These are phyloP conservation scores for Epistrophella euchroma DNA, from an alignment of 2,888 invertebrate genomes.

Conservation along the genomic window DNA sequence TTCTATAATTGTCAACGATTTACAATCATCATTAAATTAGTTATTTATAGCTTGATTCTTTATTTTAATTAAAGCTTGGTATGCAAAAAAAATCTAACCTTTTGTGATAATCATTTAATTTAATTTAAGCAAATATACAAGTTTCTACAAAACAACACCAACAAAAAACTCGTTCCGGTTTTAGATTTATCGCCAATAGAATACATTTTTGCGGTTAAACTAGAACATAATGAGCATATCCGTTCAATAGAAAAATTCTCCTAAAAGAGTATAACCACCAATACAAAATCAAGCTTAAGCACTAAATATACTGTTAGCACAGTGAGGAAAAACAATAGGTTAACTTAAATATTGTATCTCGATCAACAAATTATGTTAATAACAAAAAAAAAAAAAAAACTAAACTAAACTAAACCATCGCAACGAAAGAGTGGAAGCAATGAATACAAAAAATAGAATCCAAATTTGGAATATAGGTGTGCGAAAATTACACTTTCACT, in stretches of 20 bases:
- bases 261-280: conserved; percentile 3
- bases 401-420: conserved; percentile 18
- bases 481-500: conserved; percentile 75
- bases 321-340: conserved; percentile 28
- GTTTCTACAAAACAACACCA: conserved; percentile 4
- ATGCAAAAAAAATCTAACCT: conserved; percentile 35
- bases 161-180: conserved; percentile 67
- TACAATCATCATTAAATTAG: conserved; percentile 20
- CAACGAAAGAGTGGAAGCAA: conserved; percentile 39
- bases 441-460: conserved; percentile 32
- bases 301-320: neutral
- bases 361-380: conserved; percentile 24
- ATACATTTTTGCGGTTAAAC: conserved; percentile 50
- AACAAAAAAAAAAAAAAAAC: conserved; percentile 12
- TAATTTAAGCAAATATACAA: conserved; percentile 30
- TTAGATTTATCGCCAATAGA: conserved; percentile 37
- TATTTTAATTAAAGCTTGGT: conserved; percentile 11
- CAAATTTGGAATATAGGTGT: conserved; percentile 72
- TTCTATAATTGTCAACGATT: conserved; percentile 20
- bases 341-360: conserved; percentile 37
- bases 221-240: conserved; percentile 35
- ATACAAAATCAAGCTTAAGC: neutral
- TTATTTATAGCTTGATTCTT: conserved; percentile 20
- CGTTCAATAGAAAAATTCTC: conserved; percentile 25
- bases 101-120: conserved; percentile 29